Conservation (phyloP, 2,888 invertebrate species). For the Aleiodes leptofemur region DNA sequence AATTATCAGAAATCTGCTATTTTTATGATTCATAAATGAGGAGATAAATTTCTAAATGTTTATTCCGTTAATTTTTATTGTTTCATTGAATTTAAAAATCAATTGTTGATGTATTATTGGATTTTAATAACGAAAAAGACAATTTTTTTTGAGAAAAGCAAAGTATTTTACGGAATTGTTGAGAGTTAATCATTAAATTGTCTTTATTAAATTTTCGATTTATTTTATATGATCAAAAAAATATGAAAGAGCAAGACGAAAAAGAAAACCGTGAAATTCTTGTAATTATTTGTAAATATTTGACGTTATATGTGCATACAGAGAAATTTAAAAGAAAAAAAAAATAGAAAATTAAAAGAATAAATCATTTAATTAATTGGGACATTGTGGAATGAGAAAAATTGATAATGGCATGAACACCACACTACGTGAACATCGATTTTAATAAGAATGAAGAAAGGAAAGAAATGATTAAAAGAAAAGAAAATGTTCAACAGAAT, state of each 20-base stretch:
- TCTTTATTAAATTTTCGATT: constrained; percentile 15
- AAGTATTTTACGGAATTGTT: neutral
- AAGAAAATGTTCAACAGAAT: no score
- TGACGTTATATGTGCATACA: constrained; percentile 58
- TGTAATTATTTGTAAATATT: constrained; percentile 66
- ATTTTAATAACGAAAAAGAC: constrained; percentile 18
- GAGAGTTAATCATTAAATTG: neutral
- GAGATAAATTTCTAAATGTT: neutral
- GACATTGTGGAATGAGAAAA: constrained; percentile 3
- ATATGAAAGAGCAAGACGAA: constrained; percentile 29
- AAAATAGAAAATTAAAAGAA: constrained; percentile 61
- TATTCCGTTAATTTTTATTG: neutral
- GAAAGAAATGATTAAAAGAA: no score
- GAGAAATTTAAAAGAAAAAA: constrained; percentile 60
- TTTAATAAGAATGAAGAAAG: no score
- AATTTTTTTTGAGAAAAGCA: constrained; percentile 4
- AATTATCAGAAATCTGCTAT: no score
- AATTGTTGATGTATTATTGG: constrained; percentile 10
- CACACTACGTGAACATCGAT: no score
- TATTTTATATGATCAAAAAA: constrained; percentile 43
- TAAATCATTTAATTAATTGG: constrained; percentile 53
- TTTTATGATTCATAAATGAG: no score
- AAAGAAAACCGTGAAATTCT: constrained; percentile 39
- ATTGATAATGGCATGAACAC: neutral
- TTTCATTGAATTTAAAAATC: neutral